Evolutionary conservation across 2,888 invertebrate genomes (phyloP).

Genomic region (Patella ulyssiponensis): DNA sequence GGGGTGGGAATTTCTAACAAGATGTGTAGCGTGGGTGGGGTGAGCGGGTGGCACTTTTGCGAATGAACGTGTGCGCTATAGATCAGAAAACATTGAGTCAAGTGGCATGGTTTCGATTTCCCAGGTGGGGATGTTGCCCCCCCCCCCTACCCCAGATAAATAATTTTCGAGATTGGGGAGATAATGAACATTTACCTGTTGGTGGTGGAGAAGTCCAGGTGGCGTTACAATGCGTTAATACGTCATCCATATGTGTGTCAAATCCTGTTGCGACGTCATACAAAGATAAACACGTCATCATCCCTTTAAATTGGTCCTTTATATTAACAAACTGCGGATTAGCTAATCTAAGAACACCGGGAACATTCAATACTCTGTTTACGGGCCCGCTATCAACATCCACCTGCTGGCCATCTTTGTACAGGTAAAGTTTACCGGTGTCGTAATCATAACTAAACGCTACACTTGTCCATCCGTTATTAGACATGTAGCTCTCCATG

Average conservation of each 20-base stretch:
- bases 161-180: no score
- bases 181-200: background rate
- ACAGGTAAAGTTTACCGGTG: background rate
- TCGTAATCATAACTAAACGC: background rate
- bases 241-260: background rate
- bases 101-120: no score
- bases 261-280: background rate
- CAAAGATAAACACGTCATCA: conserved; percentile 2
- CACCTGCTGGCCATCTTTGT: background rate
- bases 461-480: background rate
- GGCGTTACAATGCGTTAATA: background rate
- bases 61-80: no score
- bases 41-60: no score
- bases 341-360: background rate
- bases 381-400: background rate
- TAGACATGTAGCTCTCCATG: background rate
- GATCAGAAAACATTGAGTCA: no score
- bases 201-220: background rate
- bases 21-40: no score
- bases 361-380: background rate
- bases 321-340: background rate
- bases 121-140: no score
- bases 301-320: background rate
- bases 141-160: no score
- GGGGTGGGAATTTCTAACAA: no score